Evolutionary conservation across 2,888 invertebrate genomes (phyloP), one percentile per base, ranked within the genome.

Genomic region (Biston stratarius): DNA sequence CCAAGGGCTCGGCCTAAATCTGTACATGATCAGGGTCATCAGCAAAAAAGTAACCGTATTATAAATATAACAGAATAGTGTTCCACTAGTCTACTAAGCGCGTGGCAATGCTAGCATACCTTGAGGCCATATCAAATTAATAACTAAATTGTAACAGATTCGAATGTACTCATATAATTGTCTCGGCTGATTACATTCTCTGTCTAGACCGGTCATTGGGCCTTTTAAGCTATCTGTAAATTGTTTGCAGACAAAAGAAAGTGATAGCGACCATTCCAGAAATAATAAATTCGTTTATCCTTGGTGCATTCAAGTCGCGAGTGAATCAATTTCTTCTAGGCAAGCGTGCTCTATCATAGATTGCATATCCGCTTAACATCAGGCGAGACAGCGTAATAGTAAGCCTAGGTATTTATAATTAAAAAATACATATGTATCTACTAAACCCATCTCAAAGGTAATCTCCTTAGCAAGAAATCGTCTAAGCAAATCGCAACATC

Each of bases 1-100:
- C 76, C 79, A 87, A 90, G 90, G 91, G 89, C 86, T 81, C 74
- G 80, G 73, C 80, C 81, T 77, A 78, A 82, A 83, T 79, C 77
- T 78, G 77, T 61, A 73, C 80, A 79, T 83, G 81, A 90, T 87
- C 81, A 86, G 83, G 82, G 83, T 83, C 85, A 86, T 83, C 85
- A 83, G 80, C 79, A 90, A 90, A 68, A 84, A 89, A 90, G 85
- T 89, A 90, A 91, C 90, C 90, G 91, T 90, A 90, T 87, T 87
- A 90, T 68, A 89, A 86, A 89, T 79, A 87, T 92, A 92, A 92
- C 91, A 83, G 92, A 90, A 90, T 88, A 84, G 80, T 85, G 92
- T 71, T 88, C 91, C 78, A 93, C 89, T 91, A 83, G 77, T 91
- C 91, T 78, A 92, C 90, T 86, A 86, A 91, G 82, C 85, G 82